These are phyloP conservation scores for Scaptomyza hsui DNA, from an alignment of 1,140 invertebrate species.

Conservation along the genomic window DNA sequence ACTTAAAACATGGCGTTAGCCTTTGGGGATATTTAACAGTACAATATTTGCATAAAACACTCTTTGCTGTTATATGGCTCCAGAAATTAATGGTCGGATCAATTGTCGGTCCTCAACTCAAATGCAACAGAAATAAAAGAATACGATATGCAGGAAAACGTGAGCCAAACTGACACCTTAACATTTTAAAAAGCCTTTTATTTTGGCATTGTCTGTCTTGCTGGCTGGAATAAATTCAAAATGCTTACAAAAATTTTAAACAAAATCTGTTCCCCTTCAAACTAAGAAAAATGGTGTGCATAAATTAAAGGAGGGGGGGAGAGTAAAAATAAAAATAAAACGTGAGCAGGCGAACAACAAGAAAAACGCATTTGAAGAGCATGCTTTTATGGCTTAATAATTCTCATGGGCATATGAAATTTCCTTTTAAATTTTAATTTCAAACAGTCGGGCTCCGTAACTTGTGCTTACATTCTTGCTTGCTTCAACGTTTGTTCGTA, in stretches of 20 bases:
- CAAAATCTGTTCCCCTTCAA: constrained; percentile 11
- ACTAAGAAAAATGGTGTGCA: constrained; percentile 15
- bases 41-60: background rate
- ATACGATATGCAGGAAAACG: background rate
- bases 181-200: background rate
- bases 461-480: background rate
- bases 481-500: background rate
- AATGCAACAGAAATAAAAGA: background rate
- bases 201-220: background rate
- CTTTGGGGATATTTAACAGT: background rate
- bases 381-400: constrained; percentile 28
- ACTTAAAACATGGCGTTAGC: background rate
- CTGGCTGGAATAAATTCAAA: constrained; percentile 18
- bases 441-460: background rate
- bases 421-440: background rate
- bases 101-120: background rate
- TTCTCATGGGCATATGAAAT: constrained; percentile 3
- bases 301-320: background rate
- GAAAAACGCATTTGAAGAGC: constrained; percentile 35
- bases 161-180: background rate
- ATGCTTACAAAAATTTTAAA: background rate
- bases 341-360: constrained; percentile 3
- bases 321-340: constrained; percentile 9
- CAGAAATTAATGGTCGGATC: background rate
- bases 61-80: background rate